phyloP scores from a whole-genome alignment of 2,113 vertebrate species.

The Accipiter cooperii region DNA sequence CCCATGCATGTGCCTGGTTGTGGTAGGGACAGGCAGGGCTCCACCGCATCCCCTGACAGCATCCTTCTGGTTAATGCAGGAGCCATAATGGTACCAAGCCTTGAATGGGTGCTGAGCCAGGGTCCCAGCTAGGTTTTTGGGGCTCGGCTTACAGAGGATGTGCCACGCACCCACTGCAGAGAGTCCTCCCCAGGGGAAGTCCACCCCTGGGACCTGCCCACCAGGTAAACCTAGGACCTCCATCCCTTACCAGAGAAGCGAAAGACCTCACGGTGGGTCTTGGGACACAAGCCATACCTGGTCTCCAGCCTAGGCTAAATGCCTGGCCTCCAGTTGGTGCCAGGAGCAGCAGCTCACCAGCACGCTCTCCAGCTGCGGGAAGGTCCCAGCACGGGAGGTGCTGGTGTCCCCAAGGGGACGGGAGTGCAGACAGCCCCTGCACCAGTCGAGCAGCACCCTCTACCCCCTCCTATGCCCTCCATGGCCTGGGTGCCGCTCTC shows the following conservation, averaged over 20 bases:
- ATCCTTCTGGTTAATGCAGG: not conserved
- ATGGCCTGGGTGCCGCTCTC: not conserved
- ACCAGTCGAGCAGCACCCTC: not conserved
- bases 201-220: not conserved
- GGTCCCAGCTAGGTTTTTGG: no score
- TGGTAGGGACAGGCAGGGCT: not conserved
- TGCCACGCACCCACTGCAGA: not conserved
- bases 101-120: not conserved
- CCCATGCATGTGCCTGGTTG: accelerated
- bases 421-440: not conserved
- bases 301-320: not conserved
- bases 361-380: not conserved
- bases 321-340: not conserved
- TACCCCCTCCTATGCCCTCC: not conserved
- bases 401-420: not conserved
- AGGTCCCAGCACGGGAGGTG: accelerated
- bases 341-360: not conserved
- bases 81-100: not conserved
- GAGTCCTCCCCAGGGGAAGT: not conserved
- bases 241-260: not conserved
- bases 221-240: not conserved
- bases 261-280: not conserved
- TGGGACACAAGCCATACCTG: not conserved
- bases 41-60: not conserved
- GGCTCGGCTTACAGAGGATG: accelerated